Evolutionary conservation across 2,113 vertebrate species (phyloP).

Genomic region (Xiphophorus hellerii): DNA sequence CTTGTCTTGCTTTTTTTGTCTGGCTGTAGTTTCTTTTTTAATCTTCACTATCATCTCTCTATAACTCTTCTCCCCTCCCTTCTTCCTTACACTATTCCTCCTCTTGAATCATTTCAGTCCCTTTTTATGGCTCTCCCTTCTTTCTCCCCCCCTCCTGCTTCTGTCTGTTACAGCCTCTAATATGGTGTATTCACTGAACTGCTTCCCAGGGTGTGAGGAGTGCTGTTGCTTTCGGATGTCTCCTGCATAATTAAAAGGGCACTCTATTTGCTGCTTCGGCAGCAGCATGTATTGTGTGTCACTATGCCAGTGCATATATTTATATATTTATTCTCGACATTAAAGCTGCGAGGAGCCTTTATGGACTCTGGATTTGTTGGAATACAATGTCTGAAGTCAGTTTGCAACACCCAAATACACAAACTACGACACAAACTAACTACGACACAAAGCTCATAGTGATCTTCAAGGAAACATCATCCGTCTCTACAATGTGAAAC

Average conservation of each 20-base stretch:
- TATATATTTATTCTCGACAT: slow-evolving; percentile 75
- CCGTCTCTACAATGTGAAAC: slow-evolving; percentile 11
- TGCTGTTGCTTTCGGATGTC: slow-evolving; percentile 81
- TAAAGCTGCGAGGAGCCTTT: slow-evolving; percentile 56
- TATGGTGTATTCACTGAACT: slow-evolving; percentile 73
- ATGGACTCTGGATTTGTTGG: slow-evolving; percentile 52
- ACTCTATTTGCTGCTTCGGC: slow-evolving; percentile 75
- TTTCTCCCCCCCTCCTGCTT: slow-evolving; percentile 25
- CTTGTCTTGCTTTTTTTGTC: slow-evolving; percentile 15
- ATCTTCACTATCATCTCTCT: slow-evolving; percentile 54
- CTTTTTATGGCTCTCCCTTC: slow-evolving; percentile 28
- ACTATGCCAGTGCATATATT: slow-evolving; percentile 74
- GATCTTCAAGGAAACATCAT: slow-evolving; percentile 22
- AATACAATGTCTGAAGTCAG: neutral
- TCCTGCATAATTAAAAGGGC: slow-evolving; percentile 85
- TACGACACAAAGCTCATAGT: slow-evolving; percentile 22
- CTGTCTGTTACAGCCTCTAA: slow-evolving; percentile 72
- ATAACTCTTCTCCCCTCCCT: slow-evolving; percentile 22
- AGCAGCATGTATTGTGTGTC: slow-evolving; percentile 79
- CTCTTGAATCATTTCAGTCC: slow-evolving; percentile 59
- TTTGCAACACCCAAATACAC: neutral
- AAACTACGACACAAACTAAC: too few species aligned
- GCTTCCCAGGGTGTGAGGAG: slow-evolving; percentile 78
- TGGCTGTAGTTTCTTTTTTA: slow-evolving; percentile 48
- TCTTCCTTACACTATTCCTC: slow-evolving; percentile 31